Base-by-base conservation (phyloP, 1,140 invertebrate genomes). In the Drosophila lacteicornis region DNA sequence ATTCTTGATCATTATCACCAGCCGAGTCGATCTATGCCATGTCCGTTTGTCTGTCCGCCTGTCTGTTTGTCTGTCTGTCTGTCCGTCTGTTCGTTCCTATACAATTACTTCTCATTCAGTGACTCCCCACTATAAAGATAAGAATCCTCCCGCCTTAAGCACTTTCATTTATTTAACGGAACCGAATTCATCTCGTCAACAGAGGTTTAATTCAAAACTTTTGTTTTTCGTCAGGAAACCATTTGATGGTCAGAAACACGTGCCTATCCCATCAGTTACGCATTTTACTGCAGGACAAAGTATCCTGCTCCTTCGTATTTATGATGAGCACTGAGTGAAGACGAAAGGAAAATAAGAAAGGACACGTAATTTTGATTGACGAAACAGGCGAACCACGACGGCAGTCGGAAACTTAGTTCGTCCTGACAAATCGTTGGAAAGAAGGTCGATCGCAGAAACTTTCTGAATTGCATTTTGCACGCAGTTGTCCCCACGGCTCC, bases 311-410 rank as follows among this genome's bases (percentile, higher is more conserved):
- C 42, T 4, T 40, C 25, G 58, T 58, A 55, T 79, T 78, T 79
- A 79, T 79, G 67, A 59, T 33, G 69, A n/a, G 50, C 33, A 30
- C n/a, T 63, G 22, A 50, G 53, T 56, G 53, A 57, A 42, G 50
- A 56, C 65, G 51, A 50, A 58, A 17, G 68, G 33, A 67, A 60
- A 79, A 71, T 61, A 43, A 61, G 57, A 56, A 79, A 57, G 70
- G 79, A 82, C 85, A 88, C 85, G 85, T 88, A 90, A 79, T 81
- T 90, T 84, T 90, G 85, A 88, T 90, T 90, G 85, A 90, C 85
- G 85, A 88, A 88, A 88, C 85, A 76, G 77, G 70, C 50, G 46
- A 66, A 68, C 65, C 60, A 70, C 71, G 75, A 66, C 70, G 67
- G 43, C 80, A 81, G 63, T 85, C 68, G 70, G 63, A 79, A 70